Evolutionary conservation across 2,797 vertebrate species (phyloP), one percentile per base, ranked within the genome.

Genomic region (Chaetodon trifasciatus): DNA sequence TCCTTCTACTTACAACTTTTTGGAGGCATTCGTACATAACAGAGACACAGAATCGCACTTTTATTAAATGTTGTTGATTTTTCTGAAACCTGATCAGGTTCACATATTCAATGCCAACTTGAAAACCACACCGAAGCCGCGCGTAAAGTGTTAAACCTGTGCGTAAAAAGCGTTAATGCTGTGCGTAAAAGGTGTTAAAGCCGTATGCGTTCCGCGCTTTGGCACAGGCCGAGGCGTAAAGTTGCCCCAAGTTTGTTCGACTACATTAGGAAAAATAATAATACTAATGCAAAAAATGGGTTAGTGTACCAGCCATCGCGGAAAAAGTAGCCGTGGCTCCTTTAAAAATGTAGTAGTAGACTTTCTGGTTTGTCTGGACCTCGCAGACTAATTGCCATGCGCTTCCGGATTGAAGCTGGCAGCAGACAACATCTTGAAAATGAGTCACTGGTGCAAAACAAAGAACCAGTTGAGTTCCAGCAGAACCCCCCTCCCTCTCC

Each of bases 391-490:
- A 99, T 98, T 98, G 97, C 97, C 97, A 96, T 97, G 97, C 96
- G 97, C 97, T 99, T 99, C 98, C 98, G 97, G 97, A 97, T 97
- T 96, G 96, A 97, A 97, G 97, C 97, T 98, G 98, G 98, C 98
- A 98, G 97, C 96, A 97, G 97, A 97, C 97, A 98, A 97, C 97
- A 96, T 98, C 97, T 98, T 97, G 97, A 98, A 97, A 98, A 98
- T 98, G 97, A 99, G 96, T 99, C 98, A 99, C 96, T 96, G 91
- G 93, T 94, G 95, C 95, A 96, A 97, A 90, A 98, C 97, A 99
- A 99, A 98, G 98, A 98, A 96, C 95, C 93, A 90, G 90, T 94
- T 95, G 86, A 96, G 93, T 89, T 93, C 90, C 86, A 89, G 80
- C 77, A 87, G 86, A 83, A 47, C 47, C 79, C 71, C 82, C 21